phyloP scores from a whole-genome alignment of 2,797 vertebrate species.

The Lophotriccus pileatus region DNA sequence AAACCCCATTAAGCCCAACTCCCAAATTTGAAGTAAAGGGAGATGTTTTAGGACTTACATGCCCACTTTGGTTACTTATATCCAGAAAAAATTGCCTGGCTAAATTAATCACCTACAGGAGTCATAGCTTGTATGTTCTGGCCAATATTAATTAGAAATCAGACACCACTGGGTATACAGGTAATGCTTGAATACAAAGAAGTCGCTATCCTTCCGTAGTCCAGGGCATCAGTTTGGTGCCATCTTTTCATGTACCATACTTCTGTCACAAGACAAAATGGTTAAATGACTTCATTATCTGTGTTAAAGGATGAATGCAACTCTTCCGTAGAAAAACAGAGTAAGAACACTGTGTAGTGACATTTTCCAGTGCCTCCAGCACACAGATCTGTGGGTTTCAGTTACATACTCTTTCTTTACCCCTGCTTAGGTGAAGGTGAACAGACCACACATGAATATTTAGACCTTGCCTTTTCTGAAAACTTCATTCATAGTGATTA shows the following conservation, averaged over 20 bases:
- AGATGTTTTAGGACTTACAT: background rate
- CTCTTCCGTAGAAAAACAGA: background rate
- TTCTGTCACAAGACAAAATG: background rate
- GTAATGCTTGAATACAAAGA: background rate
- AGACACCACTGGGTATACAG: background rate
- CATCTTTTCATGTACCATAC: background rate
- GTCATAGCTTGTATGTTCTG: background rate
- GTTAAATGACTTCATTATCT: background rate
- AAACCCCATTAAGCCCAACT: background rate
- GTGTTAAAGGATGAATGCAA: background rate
- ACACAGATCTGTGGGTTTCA: background rate
- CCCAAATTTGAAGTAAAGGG: background rate
- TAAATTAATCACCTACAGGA: background rate
- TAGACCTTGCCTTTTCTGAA: background rate
- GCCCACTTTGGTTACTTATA: background rate
- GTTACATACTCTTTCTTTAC: background rate
- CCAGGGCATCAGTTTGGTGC: background rate
- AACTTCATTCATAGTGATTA: slow-evolving; percentile 5
- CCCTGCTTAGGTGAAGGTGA: background rate
- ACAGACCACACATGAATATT: background rate
- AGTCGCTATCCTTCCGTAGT: background rate
- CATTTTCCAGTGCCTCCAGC: background rate
- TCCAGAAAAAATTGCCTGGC: background rate
- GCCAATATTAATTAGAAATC: background rate
- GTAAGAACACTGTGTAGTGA: background rate